Percentiles rank a stretch among this genome's conserved stretches.
These are phyloP conservation scores for Hippopotamus amphibius DNA, from an alignment of 2,113 vertebrate species.

Conservation along the genomic window DNA sequence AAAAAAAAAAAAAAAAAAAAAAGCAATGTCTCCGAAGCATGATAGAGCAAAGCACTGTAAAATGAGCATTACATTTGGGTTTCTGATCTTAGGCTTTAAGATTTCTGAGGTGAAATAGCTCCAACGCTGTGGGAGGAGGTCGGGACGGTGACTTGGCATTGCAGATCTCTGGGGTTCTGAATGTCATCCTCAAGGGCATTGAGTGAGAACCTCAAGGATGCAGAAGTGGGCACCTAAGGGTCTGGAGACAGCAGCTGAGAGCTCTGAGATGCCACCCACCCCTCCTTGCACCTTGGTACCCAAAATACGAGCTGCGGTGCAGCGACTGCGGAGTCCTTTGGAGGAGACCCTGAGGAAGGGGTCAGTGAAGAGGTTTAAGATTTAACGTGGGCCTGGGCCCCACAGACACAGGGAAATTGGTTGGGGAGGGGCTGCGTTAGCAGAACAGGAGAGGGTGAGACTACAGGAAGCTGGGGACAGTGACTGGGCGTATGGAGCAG, in stretches of 20 bases:
- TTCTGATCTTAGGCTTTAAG: neutral
- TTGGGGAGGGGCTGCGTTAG: neutral
- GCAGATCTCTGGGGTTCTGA: neutral
- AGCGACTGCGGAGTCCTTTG: neutral
- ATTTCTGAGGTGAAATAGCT: neutral
- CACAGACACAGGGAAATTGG: neutral
- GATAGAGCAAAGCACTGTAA: neutral
- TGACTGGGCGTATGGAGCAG: neutral
- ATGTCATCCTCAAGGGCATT: neutral
- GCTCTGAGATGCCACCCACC: too few species aligned
- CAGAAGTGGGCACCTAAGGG: neutral
- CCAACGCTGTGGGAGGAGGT: accelerated
- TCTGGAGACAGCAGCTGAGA: neutral
- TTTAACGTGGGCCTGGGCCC: neutral
- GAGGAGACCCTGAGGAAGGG: neutral
- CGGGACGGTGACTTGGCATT: neutral
- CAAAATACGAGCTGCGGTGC: accelerated
- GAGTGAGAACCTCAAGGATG: neutral
- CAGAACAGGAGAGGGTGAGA: too few species aligned
- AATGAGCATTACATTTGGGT: neutral
- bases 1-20: neutral
- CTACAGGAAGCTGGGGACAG: neutral
- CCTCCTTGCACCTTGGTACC: neutral
- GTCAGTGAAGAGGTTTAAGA: neutral
- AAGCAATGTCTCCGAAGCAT: neutral